A percentile compares a stretch with the other conserved stretches of the same genome.
Conservation (phyloP, 64 coral and sea anemone species). For the Platygyra sinensis region DNA sequence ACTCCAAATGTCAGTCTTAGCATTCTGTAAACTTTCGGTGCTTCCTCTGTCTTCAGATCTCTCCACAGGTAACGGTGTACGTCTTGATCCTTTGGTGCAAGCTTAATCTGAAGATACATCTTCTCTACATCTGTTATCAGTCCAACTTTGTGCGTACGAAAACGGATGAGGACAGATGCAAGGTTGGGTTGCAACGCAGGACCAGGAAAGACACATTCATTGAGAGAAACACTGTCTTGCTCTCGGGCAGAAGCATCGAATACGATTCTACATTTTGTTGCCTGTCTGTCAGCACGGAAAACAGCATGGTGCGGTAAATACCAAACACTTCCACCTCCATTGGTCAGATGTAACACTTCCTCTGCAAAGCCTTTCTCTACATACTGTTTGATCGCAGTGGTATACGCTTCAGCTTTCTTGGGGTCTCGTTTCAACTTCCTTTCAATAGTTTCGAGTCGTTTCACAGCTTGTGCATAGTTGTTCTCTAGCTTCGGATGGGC, state of each 20-base stretch:
- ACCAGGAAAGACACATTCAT: conserved; percentile 64
- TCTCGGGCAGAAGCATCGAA: conserved; percentile 48
- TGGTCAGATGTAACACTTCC: neutral
- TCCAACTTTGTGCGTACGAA: conserved; percentile 26
- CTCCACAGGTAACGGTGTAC: conserved; percentile 67
- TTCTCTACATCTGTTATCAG: conserved; percentile 44
- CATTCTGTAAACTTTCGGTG: conserved; percentile 49
- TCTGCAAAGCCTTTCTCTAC: conserved; percentile 61
- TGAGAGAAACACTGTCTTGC: conserved; percentile 26
- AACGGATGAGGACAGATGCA: conserved; percentile 49
- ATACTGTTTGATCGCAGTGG: conserved; percentile 47
- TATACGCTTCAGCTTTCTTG: conserved; percentile 28
- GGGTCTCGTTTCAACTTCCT: conserved; percentile 43
- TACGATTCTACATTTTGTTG: conserved; percentile 38
- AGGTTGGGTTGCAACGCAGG: conserved; percentile 60
- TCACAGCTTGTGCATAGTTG: conserved; percentile 30
- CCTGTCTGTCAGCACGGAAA: conserved; percentile 44
- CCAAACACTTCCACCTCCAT: conserved; percentile 18
- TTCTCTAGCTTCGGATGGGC: conserved; percentile 12
- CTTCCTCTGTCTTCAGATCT: conserved; percentile 7
- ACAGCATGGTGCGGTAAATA: conserved; percentile 68
- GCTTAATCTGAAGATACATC: conserved; percentile 37
- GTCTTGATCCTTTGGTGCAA: conserved; percentile 34
- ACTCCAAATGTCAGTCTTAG: conserved; percentile 54
- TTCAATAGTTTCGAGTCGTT: conserved; percentile 58